Evolutionary conservation across 2,113 vertebrate genomes (phyloP).

Genomic region (Ailurus styani): DNA sequence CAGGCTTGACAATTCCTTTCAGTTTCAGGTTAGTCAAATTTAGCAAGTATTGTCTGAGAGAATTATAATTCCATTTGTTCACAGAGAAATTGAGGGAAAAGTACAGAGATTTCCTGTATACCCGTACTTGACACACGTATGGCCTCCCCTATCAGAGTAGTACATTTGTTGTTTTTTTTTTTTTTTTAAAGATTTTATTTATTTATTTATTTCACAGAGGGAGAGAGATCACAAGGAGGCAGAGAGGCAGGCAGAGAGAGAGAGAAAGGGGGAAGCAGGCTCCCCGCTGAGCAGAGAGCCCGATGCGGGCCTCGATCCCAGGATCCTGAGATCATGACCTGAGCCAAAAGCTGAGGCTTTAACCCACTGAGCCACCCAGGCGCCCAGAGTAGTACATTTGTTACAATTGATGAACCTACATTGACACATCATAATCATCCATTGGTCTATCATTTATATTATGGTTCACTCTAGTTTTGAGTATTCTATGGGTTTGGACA

Average conservation of each 20-base stretch:
- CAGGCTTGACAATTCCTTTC: neutral
- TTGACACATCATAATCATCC: neutral
- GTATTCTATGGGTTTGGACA: neutral
- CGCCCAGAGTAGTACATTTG: neutral
- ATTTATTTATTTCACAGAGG: too few relatives aligned
- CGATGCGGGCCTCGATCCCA: too few relatives aligned
- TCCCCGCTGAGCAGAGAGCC: too few relatives aligned
- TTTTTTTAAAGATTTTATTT: too few relatives aligned
- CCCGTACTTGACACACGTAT: too few relatives aligned
- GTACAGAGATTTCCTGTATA: neutral
- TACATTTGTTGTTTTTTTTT: neutral
- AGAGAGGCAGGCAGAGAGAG: too few relatives aligned
- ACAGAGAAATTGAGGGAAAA: neutral
- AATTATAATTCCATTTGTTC: neutral
- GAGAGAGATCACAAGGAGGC: too few relatives aligned
- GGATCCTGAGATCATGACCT: too few relatives aligned
- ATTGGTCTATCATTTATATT: neutral
- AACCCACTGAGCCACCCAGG: too few relatives aligned
- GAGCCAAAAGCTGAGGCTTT: too few relatives aligned
- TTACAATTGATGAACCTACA: neutral
- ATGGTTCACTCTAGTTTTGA: neutral
- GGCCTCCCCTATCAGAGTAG: neutral
- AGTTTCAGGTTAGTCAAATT: neutral
- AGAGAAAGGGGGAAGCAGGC: too few relatives aligned
- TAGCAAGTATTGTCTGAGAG: neutral